Evolutionary conservation across 2,113 vertebrate genomes (phyloP).

Genomic region (Henicopernis longicauda): DNA sequence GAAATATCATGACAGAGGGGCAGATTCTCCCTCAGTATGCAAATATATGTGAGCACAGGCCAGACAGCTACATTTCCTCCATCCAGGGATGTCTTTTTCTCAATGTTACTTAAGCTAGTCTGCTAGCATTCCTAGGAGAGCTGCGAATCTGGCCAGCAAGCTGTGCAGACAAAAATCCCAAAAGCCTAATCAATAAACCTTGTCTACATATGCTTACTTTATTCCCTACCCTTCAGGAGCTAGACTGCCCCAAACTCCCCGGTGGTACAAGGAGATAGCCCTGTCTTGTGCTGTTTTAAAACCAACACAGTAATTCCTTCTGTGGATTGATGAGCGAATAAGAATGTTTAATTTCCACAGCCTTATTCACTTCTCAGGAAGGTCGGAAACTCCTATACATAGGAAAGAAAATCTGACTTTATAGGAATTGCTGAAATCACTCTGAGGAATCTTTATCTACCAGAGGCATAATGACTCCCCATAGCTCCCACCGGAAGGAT

Average conservation of each 20-base stretch:
- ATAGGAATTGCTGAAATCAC: not conserved
- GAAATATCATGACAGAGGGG: not conserved
- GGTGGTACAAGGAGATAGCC: not conserved
- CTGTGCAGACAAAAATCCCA: not conserved
- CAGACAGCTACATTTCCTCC: not conserved
- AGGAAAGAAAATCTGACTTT: not conserved
- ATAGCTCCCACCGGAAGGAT: not conserved
- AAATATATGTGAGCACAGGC: not conserved
- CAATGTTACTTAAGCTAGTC: not conserved
- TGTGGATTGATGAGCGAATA: not conserved
- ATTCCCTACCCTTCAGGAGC: not conserved
- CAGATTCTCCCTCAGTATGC: not conserved
- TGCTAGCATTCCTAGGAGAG: not conserved
- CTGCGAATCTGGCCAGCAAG: rapidly evolving
- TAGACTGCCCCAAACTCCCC: not conserved
- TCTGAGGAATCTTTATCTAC: not conserved
- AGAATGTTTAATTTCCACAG: not conserved
- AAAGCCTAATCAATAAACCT: not conserved
- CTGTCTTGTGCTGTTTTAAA: not conserved
- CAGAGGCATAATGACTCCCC: not conserved
- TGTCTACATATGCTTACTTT: not conserved
- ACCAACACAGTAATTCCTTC: not conserved
- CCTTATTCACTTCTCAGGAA: not conserved
- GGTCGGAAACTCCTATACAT: not conserved
- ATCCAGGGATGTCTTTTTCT: not conserved